A percentile compares a stretch with the other conserved stretches of the same genome.
Conservation (phyloP, 1,140 invertebrate genomes). For the Trypoxylus dichotomus region DNA sequence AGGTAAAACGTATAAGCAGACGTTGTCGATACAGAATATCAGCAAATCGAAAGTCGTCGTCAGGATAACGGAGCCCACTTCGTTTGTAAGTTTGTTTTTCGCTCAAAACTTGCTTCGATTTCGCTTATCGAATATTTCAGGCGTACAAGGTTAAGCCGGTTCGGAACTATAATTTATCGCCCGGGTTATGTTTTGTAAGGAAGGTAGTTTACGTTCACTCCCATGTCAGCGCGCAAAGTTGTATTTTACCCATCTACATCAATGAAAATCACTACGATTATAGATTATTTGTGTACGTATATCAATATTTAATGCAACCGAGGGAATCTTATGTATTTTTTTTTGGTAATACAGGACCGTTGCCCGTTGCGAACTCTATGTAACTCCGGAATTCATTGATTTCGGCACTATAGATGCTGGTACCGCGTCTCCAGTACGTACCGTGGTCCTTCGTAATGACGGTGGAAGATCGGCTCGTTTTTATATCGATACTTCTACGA, state of each 20-base stretch:
- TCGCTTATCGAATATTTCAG: background rate
- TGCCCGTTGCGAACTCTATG: background rate
- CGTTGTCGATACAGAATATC: slow-evolving; percentile 11
- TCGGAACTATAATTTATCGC: background rate
- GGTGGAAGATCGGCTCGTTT: slow-evolving; percentile 47
- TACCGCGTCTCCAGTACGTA: slow-evolving; percentile 39
- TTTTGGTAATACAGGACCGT: background rate
- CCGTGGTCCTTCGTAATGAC: slow-evolving; percentile 43
- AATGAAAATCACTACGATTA: background rate
- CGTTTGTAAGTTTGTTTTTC: background rate
- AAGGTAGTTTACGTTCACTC: background rate
- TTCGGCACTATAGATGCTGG: slow-evolving; percentile 50
- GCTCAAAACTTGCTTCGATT: background rate
- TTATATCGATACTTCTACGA: slow-evolving; percentile 44
- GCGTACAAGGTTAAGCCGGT: background rate
- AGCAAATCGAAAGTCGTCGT: background rate
- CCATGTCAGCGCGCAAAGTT: background rate
- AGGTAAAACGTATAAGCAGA: background rate
- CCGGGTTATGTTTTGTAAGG: background rate
- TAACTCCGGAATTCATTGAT: slow-evolving; percentile 38
- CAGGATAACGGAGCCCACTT: background rate
- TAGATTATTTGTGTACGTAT: background rate
- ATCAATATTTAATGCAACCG: background rate
- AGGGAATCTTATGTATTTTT: background rate
- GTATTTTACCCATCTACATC: background rate